Conservation (phyloP, 2,113 vertebrate species). For the Jacana jacana region DNA sequence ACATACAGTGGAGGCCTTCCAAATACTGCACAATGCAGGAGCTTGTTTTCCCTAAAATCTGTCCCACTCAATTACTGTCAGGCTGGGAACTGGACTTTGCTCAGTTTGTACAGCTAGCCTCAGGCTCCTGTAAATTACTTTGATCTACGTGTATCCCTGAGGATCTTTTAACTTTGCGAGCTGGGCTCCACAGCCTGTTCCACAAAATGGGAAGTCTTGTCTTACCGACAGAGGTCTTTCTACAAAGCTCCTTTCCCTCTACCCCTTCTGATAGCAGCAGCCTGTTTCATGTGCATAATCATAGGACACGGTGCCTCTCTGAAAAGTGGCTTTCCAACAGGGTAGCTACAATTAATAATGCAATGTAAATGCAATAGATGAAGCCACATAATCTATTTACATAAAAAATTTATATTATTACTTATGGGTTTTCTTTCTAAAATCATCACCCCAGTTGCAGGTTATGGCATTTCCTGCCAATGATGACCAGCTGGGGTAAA, state of each 20-base stretch:
- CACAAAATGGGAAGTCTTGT: not conserved
- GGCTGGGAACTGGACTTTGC: conserved; percentile 18
- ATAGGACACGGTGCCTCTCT: not conserved
- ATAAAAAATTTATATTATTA: not conserved
- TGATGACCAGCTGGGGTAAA: not conserved
- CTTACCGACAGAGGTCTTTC: not conserved
- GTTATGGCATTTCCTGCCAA: not conserved
- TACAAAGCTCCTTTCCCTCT: not conserved
- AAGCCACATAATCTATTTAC: not conserved
- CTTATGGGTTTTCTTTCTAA: not conserved
- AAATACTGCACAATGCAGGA: not conserved
- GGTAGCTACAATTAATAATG: not conserved
- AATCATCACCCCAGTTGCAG: not conserved
- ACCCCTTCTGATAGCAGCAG: not conserved
- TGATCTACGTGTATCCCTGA: conserved; percentile 10
- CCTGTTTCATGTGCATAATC: not conserved
- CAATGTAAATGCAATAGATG: not conserved
- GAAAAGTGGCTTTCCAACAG: not conserved
- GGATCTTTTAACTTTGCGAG: not conserved
- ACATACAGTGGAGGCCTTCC: not conserved
- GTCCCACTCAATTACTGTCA: conserved; percentile 8
- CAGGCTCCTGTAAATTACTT: conserved; percentile 8
- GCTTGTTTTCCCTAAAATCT: conserved; percentile 34
- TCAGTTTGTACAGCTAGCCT: conserved; percentile 34
- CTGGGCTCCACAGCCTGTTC: not conserved